phyloP scores from a whole-genome alignment of 2,888 invertebrate genomes.

The Eledona agricola region DNA sequence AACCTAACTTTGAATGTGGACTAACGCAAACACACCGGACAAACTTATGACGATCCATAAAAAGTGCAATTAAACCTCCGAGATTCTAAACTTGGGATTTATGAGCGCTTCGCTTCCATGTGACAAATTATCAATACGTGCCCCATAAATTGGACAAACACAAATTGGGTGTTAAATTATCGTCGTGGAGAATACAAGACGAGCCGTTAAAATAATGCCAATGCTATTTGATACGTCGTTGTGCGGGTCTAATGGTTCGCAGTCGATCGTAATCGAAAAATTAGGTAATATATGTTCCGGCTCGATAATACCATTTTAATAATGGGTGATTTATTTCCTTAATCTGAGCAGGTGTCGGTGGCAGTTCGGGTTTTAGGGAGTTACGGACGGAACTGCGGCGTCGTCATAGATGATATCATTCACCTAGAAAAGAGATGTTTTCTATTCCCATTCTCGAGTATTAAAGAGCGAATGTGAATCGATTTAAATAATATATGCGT shows the following conservation, averaged over 20 bases:
- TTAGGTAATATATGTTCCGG: slow-evolving; percentile 43
- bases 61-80: slow-evolving; percentile 16
- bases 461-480: too few relatives aligned
- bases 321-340: slow-evolving; percentile 54
- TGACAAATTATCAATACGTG: too few relatives aligned
- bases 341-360: slow-evolving; percentile 54
- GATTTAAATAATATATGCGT: too few relatives aligned
- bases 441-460: too few relatives aligned
- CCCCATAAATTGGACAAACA: too few relatives aligned
- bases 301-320: slow-evolving; percentile 53
- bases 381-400: slow-evolving; percentile 35
- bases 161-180: too few relatives aligned
- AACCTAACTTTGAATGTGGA: slow-evolving; percentile 53
- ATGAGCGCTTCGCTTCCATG: too few relatives aligned
- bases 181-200: too few relatives aligned
- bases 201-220: too few relatives aligned
- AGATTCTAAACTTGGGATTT: too few relatives aligned
- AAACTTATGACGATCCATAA: slow-evolving; percentile 14
- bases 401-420: slow-evolving; percentile 39
- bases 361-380: slow-evolving; percentile 43
- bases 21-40: slow-evolving; percentile 48
- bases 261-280: slow-evolving; percentile 39
- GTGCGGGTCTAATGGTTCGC: too few relatives aligned
- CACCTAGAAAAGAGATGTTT: slow-evolving; percentile 38
- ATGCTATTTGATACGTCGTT: too few relatives aligned